Evolutionary conservation across 1,140 invertebrate species (phyloP).

Genomic region (Scaptomyza graminum): DNA sequence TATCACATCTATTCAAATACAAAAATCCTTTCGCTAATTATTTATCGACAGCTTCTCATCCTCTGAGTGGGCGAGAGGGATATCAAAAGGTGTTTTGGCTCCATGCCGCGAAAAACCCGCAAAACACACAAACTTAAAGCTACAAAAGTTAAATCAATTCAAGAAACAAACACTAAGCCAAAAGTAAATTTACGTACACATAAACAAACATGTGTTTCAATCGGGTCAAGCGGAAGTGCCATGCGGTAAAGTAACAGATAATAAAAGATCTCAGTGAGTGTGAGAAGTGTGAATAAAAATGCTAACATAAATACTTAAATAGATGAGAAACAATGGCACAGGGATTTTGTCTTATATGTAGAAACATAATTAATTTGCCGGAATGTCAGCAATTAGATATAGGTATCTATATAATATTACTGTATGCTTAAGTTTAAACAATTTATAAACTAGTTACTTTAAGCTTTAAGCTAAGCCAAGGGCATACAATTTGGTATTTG

Average conservation of each 20-base stretch:
- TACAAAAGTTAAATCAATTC: slow-evolving; percentile 27
- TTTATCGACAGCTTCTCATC: not conserved
- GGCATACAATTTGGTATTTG: not conserved
- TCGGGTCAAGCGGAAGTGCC: slow-evolving; percentile 62
- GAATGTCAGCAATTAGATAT: not conserved
- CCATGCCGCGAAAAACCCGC: slow-evolving; percentile 1
- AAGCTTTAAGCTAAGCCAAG: not conserved
- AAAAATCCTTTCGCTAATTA: not conserved
- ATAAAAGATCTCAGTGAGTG: not conserved
- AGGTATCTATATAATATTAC: not conserved
- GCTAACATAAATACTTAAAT: slow-evolving; percentile 1
- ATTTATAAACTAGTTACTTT: not conserved
- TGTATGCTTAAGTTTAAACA: not conserved
- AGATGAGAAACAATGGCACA: not conserved
- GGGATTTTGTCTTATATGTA: not conserved
- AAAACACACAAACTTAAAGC: slow-evolving; percentile 38
- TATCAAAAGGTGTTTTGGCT: not conserved
- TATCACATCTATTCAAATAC: not conserved
- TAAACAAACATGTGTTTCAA: slow-evolving; percentile 22
- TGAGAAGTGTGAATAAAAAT: slow-evolving; percentile 4
- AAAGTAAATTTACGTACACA: not conserved
- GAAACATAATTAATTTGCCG: not conserved
- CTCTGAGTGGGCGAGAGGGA: not conserved
- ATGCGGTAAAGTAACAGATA: slow-evolving; percentile 6
- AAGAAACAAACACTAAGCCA: slow-evolving; percentile 14